A percentile compares a stretch with the other conserved stretches of the same genome.
These are phyloP conservation scores for Proisotoma minuta DNA, from an alignment of 2,888 invertebrate species.

Conservation along the genomic window DNA sequence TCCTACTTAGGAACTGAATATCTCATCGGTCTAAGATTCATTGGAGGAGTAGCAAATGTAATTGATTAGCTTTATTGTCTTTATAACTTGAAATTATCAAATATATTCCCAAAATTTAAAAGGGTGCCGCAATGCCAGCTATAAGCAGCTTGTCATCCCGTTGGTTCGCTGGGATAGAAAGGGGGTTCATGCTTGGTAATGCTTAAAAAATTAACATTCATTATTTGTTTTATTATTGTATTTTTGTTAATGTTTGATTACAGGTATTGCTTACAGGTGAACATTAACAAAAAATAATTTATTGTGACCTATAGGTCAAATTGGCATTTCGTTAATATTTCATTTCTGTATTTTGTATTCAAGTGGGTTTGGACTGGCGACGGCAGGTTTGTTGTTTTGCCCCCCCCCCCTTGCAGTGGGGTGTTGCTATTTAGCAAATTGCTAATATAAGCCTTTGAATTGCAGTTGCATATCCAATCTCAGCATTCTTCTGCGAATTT, in stretches of 20 bases:
- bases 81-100: not conserved
- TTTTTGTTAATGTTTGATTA: too few relatives aligned
- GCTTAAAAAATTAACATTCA: not conserved
- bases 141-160: slow-evolving; percentile 44
- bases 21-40: slow-evolving; percentile 51
- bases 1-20: slow-evolving; percentile 51
- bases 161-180: slow-evolving; percentile 52
- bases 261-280: too few relatives aligned
- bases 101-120: too few relatives aligned
- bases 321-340: not conserved
- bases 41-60: slow-evolving; percentile 55
- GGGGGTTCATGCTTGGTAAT: slow-evolving; percentile 50
- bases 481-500: slow-evolving; percentile 58
- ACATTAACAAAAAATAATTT: too few relatives aligned
- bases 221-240: too few relatives aligned
- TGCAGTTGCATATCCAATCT: slow-evolving; percentile 58
- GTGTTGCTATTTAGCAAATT: too few relatives aligned
- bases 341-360: slow-evolving; percentile 36
- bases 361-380: slow-evolving; percentile 53
- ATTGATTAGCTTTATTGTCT: slow-evolving; percentile 34
- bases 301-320: too few relatives aligned
- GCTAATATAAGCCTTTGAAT: too few relatives aligned
- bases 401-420: too few relatives aligned
- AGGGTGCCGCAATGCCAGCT: slow-evolving; percentile 45
- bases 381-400: too few relatives aligned